Base-by-base conservation (phyloP, 2,113 vertebrate species). In the Cyanoderma ruficeps region DNA sequence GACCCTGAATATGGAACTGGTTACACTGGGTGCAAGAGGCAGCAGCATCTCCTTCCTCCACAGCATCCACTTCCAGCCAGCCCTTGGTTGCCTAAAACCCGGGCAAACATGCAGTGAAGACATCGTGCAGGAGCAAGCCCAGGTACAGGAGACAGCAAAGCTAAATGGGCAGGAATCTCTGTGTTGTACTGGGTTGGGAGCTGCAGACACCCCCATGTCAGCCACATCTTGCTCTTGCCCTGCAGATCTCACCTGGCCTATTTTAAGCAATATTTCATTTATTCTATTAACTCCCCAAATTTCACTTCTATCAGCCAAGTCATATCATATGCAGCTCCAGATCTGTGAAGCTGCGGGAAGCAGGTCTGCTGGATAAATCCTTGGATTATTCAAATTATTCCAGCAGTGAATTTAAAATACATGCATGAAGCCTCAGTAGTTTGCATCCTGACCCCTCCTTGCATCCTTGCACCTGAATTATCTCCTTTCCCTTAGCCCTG, bases 321-420 rank as follows among this genome's bases (percentile, higher is more conserved):
- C 67, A 33, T 23, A 86, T 35, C 64, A 42, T 15, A 44, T 13
- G 60, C 47, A 92, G 69, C n/a, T 72, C 35, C 57, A 67, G 22
- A 70, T 72, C 80, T 49, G 68, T 56, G 53, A 71, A 71, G 68
- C 92, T 71, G 47, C 64, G 60, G 56, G 80, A 63, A 81, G 76
- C 52, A 71, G 41, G 86, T 33, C 69, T 87, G 71, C 16, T 90
- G 76, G 88, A 78, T 78, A 93, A 94, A 88, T 64, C 75, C 79
- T 52, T 83, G n/a, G 90, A 90, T 95, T 95, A 92, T 75, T 90
- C 61, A 87, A 93, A 72, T 72, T 75, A 84, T 83, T 92, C 86
- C 80, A 89, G 61, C 76, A 93, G 49, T 35, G 65, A 93, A 78
- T 87, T 93, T 95, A 83, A 96, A 96, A 86, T 86, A 64, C 37